A percentile compares a stretch with the other conserved stretches of the same genome.
Conservation (phyloP, 1,140 invertebrate species). For the Eufriesea mexicana region DNA sequence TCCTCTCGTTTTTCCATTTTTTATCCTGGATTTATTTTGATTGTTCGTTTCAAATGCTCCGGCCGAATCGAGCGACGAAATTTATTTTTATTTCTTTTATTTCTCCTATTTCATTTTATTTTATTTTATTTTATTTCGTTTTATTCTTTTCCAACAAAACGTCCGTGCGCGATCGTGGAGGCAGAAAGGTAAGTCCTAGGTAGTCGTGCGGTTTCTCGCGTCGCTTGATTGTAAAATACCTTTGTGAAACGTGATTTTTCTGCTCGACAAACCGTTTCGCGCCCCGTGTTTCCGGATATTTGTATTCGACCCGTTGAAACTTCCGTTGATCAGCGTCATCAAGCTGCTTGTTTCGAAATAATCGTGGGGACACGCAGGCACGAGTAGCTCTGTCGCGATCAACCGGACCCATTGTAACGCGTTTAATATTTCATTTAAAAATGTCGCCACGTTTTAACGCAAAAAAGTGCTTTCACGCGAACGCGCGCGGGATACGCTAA, state of each 20-base stretch:
- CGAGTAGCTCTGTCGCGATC: background rate
- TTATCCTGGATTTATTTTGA: slow-evolving; percentile 8
- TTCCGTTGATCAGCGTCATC: slow-evolving; percentile 5
- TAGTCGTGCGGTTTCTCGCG: background rate
- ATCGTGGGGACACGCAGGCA: background rate
- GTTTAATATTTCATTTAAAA: background rate
- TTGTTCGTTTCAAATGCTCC: slow-evolving; percentile 26
- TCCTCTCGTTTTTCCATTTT: too few species aligned
- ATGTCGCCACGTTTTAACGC: background rate
- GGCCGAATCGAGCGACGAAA: background rate
- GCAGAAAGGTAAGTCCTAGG: background rate
- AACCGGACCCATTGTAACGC: background rate
- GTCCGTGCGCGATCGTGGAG: background rate
- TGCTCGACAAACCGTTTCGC: background rate
- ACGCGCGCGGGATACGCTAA: background rate
- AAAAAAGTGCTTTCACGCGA: background rate
- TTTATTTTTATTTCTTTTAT: background rate
- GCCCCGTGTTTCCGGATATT: background rate
- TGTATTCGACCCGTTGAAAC: background rate
- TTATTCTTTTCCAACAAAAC: background rate
- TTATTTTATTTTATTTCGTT: background rate
- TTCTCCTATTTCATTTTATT: background rate
- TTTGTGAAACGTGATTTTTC: background rate
- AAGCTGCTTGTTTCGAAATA: slow-evolving; percentile 6
- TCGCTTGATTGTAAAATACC: background rate